A percentile compares a stretch with the other conserved stretches of the same genome.
Evolutionary conservation across 1,140 invertebrate species (phyloP).

Genomic region (Papilio aristodemus): DNA sequence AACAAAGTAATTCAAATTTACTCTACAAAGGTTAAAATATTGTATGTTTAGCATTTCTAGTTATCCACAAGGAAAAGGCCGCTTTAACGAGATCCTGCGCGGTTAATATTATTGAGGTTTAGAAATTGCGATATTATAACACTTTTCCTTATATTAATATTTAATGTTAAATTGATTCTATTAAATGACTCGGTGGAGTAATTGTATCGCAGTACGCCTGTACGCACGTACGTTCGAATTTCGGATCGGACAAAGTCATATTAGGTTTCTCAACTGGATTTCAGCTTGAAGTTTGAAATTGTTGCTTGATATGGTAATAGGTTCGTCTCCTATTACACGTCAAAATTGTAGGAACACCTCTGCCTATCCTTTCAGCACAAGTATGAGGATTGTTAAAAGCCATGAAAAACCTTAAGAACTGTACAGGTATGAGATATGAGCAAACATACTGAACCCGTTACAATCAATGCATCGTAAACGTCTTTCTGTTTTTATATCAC

Average conservation of each 20-base stretch:
- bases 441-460: not conserved
- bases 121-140: not conserved
- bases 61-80: constrained; percentile 7
- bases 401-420: not conserved
- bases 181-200: too few relatives aligned
- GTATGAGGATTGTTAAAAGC: too few relatives aligned
- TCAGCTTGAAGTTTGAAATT: too few relatives aligned
- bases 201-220: too few relatives aligned
- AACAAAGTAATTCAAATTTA: constrained; percentile 6
- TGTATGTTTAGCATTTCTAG: constrained; percentile 9
- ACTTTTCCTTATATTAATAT: not conserved
- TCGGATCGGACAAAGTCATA: too few relatives aligned
- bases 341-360: too few relatives aligned
- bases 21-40: constrained; percentile 15
- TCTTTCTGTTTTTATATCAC: not conserved
- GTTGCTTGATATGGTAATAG: too few relatives aligned
- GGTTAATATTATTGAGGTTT: not conserved
- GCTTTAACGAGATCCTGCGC: not conserved
- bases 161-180: not conserved
- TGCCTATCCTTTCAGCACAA: too few relatives aligned
- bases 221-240: too few relatives aligned
- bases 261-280: too few relatives aligned
- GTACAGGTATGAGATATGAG: not conserved
- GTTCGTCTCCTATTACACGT: too few relatives aligned
- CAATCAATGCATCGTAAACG: constrained; percentile 6